Percentiles rank a stretch among this genome's conserved stretches.
phyloP scores from a whole-genome alignment of 1,140 invertebrate species.

The Orchestia grillus region DNA sequence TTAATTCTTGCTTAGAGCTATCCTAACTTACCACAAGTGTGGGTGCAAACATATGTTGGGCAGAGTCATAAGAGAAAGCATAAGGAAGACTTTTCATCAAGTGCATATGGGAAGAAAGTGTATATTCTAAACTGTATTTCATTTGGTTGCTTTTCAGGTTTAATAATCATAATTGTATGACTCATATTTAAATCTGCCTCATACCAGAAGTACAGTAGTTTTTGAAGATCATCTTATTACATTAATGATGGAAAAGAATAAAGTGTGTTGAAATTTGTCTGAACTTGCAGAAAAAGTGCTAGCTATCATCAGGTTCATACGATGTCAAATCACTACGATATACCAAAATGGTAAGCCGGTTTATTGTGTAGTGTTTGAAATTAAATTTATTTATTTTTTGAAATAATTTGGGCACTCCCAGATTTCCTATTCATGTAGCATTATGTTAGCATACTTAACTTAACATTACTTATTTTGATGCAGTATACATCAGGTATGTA shows the following conservation, averaged over 20 bases:
- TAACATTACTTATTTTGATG: no score
- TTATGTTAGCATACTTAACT: no score
- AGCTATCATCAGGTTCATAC: not conserved
- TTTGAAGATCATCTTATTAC: not conserved
- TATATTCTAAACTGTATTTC: not conserved
- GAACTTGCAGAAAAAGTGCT: not conserved
- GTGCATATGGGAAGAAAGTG: no score
- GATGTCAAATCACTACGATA: slow-evolving; percentile 90
- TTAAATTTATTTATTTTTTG: not conserved
- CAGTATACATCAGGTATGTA: no score
- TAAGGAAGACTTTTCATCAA: no score
- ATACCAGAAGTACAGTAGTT: not conserved
- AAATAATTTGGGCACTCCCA: no score
- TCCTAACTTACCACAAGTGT: no score
- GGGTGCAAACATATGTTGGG: no score
- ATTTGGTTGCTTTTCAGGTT: not conserved
- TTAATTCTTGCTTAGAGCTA: no score
- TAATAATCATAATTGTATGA: not conserved
- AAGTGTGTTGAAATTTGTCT: not conserved
- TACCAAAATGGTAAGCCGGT: slow-evolving; percentile 82
- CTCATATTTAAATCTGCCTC: not conserved
- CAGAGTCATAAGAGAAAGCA: no score
- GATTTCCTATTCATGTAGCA: no score
- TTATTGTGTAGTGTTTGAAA: not conserved
- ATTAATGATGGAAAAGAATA: not conserved